Base-by-base conservation (phyloP, 1,140 invertebrate genomes). In the Zaprionus tsacasi region DNA sequence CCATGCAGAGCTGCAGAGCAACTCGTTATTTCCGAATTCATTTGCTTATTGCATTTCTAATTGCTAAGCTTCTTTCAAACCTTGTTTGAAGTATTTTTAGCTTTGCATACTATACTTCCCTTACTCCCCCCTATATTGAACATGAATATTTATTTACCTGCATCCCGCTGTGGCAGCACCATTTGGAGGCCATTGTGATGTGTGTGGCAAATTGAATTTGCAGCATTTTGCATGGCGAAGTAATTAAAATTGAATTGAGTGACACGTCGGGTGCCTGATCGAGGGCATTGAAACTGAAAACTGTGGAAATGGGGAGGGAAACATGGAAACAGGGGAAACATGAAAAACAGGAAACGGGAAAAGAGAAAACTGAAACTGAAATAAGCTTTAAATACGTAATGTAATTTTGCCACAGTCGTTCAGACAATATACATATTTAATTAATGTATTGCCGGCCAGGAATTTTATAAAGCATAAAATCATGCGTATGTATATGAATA, bases 381-480 rank as follows among this genome's bases (percentile, higher is more conserved):
- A 70, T 57, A 55, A 50, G 74, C 58, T 79, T 76, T 64, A 85
- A 79, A 88, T 89, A 68, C 61, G 82, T 64, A 81, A 89, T 74
- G 65, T 25, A 68, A 48, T 58, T 70, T 75, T 71, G 68, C 61
- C 33, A 67, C 67, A 78, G 60, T 36, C 59, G 70, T 21, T 56
- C 43, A 45, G 1, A 74, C 50, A 38, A 52, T 15, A 63, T 83
- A 66, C 74, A 87, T 87, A 70, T 74, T 81, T 78, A 58, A 88
- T 77, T 70, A 70, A 58, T 38, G 36, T 70, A 82, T 77, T 82
- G 77, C 77, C 81, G 72, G 79, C 56, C 76, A 57, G 61, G 27
- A 69, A 66, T 76, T 81, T 66, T 43, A 68, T 75, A 76, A 67
- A 54, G 56, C 64, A 58, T 67, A 45, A 79, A 82, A 87, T 87